phyloP scores from a whole-genome alignment of 1,140 invertebrate species.

The Palaemon carinicauda region DNA sequence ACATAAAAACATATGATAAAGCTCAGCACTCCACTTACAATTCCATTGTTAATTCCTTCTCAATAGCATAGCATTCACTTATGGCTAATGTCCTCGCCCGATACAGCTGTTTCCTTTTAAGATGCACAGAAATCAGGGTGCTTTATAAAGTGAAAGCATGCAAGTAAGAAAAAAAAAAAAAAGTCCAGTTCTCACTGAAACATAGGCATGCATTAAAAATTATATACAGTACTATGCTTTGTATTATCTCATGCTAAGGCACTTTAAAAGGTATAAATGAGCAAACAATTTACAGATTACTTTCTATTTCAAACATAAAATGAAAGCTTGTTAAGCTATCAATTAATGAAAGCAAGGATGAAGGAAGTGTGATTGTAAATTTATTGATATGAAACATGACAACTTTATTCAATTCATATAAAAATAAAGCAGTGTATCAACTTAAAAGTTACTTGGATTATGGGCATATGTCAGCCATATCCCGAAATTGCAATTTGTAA shows the following conservation, averaged over 20 bases:
- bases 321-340: too few species aligned
- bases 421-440: too few species aligned
- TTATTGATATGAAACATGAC: too few species aligned
- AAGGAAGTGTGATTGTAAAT: too few species aligned
- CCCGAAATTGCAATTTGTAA: too few species aligned
- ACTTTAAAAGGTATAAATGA: neutral
- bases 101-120: slow-evolving; percentile 19
- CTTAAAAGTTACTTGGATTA: too few species aligned
- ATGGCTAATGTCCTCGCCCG: slow-evolving; percentile 22
- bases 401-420: too few species aligned
- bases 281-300: neutral
- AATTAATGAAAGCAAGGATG: too few species aligned
- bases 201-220: neutral
- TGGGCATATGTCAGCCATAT: too few species aligned
- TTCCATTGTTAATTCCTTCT: neutral
- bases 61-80: neutral
- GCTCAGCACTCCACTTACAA: slow-evolving; percentile 2
- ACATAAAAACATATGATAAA: neutral
- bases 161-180: neutral
- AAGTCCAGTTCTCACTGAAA: neutral
- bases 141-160: slow-evolving; percentile 6
- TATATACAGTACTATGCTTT: neutral
- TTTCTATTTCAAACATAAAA: too few species aligned
- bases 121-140: slow-evolving; percentile 14
- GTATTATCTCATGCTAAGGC: too few species aligned